Base-by-base conservation (phyloP, 2,888 invertebrate genomes). In the Silvanus unidentatus region DNA sequence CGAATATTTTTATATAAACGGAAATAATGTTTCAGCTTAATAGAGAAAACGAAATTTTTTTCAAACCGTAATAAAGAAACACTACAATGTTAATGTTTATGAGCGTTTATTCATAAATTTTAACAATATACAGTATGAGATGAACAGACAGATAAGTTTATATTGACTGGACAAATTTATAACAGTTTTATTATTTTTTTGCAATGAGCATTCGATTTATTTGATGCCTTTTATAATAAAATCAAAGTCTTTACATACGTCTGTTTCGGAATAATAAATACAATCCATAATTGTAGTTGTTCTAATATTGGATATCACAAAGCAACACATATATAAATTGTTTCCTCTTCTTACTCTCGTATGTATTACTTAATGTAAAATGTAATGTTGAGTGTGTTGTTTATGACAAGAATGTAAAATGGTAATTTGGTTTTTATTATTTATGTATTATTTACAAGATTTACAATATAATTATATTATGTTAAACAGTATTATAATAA, bases 51-150 rank as follows among this genome's bases (percentile, higher is more conserved):
- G n/a, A n/a, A n/a, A n/a, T n/a, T n/a, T n/a, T n/a, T n/a, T n/a
- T n/a, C n/a, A n/a, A n/a, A n/a, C n/a, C n/a, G n/a, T n/a, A n/a
- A n/a, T n/a, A n/a, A n/a, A n/a, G n/a, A n/a, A n/a, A n/a, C n/a
- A n/a, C n/a, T n/a, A n/a, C n/a, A n/a, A n/a, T n/a, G n/a, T n/a
- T n/a, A 22, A 22, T 52, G 43, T 55, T 58, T 58, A 58, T 59
- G 65, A 64, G 65, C 60, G 58, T 66, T 66, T 68, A 64, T 57
- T 65, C 60, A 63, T 64, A 64, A 65, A 63, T 64, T 66, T 70
- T 68, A 71, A 71, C 71, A 71, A 71, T 71, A 69, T 69, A 68
- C 66, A 70, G 62, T 69, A 68, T 70, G 69, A 69, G 71, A 65
- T 71, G 66, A 71, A 71, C 70, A 65, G 66, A 71, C 71, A 70